Conservation (phyloP, 2,797 vertebrate genomes). For the Protosalanx chinensis region DNA sequence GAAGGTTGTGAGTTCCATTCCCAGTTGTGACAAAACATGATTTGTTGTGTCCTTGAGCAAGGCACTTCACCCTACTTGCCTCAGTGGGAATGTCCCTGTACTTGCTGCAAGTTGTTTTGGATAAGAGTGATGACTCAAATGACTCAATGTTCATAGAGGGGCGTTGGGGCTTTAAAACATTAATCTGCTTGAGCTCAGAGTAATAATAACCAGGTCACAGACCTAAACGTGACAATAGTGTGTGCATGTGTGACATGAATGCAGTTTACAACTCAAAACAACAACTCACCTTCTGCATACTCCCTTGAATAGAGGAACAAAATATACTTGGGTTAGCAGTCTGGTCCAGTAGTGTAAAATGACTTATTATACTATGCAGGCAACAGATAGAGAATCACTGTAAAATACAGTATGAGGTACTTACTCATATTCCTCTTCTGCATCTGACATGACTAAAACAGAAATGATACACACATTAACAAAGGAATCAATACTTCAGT, state of each 20-base stretch:
- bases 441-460: conserved; percentile 50
- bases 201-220: conserved; percentile 5
- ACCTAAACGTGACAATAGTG: background rate
- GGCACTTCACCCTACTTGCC: too few species aligned
- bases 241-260: background rate
- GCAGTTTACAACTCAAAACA: too few species aligned
- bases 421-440: conserved; percentile 58
- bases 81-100: too few species aligned
- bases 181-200: background rate
- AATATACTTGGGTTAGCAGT: background rate
- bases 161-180: background rate
- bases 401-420: conserved; percentile 15
- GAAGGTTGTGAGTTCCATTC: too few species aligned
- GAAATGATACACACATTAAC: background rate
- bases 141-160: background rate
- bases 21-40: too few species aligned
- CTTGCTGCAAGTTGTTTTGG: too few species aligned
- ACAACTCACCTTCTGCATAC: conserved; percentile 26
- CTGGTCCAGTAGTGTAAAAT: background rate
- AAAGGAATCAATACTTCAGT: too few species aligned
- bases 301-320: conserved; percentile 18
- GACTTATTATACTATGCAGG: background rate
- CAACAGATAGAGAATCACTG: background rate
- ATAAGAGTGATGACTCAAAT: too few species aligned
- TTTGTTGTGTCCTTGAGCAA: too few species aligned